Evolutionary conservation across 2,888 invertebrate genomes (phyloP), one percentile per base, ranked within the genome.

Genomic region (Agrotis ipsilon): DNA sequence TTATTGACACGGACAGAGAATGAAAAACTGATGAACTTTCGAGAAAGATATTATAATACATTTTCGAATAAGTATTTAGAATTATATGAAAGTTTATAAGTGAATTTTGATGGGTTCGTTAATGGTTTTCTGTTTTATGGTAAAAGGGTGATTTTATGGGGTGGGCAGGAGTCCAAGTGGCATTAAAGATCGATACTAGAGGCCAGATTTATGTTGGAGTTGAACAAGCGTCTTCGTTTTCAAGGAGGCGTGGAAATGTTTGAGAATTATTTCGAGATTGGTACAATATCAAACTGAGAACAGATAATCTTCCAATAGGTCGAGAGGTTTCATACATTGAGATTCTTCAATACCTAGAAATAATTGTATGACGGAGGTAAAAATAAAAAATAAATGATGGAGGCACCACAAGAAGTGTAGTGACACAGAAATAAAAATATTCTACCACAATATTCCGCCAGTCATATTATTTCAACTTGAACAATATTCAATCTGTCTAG

Each of bases 401-500:
- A 32, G 13, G 18, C 27, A 16, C 3, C 3, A 7, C 0, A 72
- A 13, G 32, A 14, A 48, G 5, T 11, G 2, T 43, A n/a, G 19
- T 19, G 9, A n/a, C 24, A 24, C 1, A 54, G 39, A 46, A 46
- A 59, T 39, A 39, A 55, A 19, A 43, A 19, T 2, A 39, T 45
- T 18, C 27, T 13, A 51, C 27, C n/a, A 11, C n/a, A 60, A 43
- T 27, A 54, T 46, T 16, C 16, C 19, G 18, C 11, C 24, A 49
- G 14, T n/a, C 55, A 60, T 55, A 48, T 59, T 24, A 48, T 68
- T 78, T 65, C 46, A 58, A 32, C 39, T 65, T 55, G 48, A 58
- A 79, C 67, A 88, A 89, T 87, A 88, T 88, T 87, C 86, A 88
- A 88, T 86, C 82, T 83, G 64, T 80, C 67, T 67, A 62, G 55